A percentile compares a stretch with the other conserved stretches of the same genome.
Conservation (phyloP, 2,113 vertebrate species). For the Sorex araneus region DNA sequence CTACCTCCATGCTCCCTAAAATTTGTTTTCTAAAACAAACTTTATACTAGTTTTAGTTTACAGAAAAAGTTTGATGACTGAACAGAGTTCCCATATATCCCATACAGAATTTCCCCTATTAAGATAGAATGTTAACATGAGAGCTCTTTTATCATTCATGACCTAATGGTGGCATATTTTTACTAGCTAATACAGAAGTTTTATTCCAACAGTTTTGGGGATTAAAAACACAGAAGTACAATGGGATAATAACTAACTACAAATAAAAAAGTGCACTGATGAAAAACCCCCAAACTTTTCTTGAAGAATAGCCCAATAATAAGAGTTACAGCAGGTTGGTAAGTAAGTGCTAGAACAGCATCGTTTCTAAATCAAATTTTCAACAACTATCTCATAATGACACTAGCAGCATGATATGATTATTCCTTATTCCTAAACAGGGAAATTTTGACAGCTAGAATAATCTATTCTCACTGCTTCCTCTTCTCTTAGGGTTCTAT, state of each 20-base stretch:
- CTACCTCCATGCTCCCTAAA: not conserved
- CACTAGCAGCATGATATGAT: not conserved
- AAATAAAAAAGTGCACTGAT: not conserved
- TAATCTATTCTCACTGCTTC: not conserved
- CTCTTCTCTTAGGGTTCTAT: not conserved
- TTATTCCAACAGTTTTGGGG: not conserved
- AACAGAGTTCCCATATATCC: not conserved
- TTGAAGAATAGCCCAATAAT: slow-evolving; percentile 30
- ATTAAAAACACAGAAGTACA: not conserved
- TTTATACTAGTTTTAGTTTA: not conserved
- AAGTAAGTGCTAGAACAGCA: too few relatives aligned
- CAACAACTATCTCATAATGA: slow-evolving; percentile 4
- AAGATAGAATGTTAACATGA: not conserved
- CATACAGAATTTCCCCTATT: not conserved
- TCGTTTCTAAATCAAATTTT: slow-evolving; percentile 30
- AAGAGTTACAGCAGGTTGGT: not conserved
- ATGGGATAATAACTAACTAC: not conserved
- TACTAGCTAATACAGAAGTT: not conserved
- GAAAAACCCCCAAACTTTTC: not conserved
- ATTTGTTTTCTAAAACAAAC: not conserved
- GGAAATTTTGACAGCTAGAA: not conserved
- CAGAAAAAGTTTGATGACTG: not conserved
- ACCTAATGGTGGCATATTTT: not conserved
- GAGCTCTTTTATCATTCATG: not conserved
- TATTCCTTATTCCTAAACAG: slow-evolving; percentile 6